Conservation (phyloP, 2,113 vertebrate genomes). For the Phyllostomus hastatus region DNA sequence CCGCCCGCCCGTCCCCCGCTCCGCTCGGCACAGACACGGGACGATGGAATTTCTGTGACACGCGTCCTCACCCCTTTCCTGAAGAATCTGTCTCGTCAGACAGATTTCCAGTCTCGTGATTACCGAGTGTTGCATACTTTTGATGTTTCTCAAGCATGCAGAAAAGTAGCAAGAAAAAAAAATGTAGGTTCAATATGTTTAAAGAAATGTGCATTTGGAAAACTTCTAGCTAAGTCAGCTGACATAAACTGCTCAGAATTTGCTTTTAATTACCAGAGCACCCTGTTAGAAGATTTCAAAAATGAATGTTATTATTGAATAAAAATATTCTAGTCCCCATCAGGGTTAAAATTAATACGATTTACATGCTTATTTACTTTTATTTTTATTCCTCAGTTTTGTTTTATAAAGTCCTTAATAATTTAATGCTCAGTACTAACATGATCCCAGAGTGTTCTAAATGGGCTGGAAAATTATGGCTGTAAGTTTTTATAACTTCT, state of each 20-base stretch:
- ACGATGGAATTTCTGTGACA: neutral
- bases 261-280: neutral
- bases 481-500: neutral
- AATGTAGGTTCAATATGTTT: constrained; percentile 20
- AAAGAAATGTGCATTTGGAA: constrained; percentile 26
- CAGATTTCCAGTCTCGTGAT: constrained; percentile 3
- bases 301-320: neutral
- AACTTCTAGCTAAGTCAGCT: constrained; percentile 13
- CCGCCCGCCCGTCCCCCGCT: neutral
- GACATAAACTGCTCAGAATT: constrained; percentile 51
- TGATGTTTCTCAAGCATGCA: neutral
- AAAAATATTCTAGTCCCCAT: neutral
- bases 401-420: neutral
- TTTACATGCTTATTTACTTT: neutral
- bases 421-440: constrained; percentile 16
- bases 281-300: neutral
- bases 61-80: neutral
- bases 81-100: constrained; percentile 36
- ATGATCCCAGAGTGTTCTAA: neutral
- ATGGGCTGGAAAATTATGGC: neutral
- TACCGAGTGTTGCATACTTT: neutral
- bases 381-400: constrained; percentile 2
- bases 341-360: neutral
- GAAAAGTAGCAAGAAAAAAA: neutral
- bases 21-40: neutral